Evolutionary conservation across 2,888 invertebrate genomes (phyloP).

Genomic region (Crocallis elinguaria): DNA sequence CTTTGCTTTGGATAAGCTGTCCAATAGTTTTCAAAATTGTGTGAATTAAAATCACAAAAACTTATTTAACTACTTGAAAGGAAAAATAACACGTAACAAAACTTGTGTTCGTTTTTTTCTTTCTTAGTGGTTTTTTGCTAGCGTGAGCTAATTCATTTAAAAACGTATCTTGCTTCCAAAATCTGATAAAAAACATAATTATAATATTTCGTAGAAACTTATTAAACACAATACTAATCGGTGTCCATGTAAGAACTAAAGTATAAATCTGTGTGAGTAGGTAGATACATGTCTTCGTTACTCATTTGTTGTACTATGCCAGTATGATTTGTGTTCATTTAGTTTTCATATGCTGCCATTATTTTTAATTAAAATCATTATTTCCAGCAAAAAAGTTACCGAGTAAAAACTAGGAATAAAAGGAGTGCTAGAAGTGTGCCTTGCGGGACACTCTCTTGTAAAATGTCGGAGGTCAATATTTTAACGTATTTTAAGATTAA

Average conservation of each 20-base stretch:
- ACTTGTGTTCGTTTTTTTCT: no score
- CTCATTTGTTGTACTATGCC: slow-evolving; percentile 1
- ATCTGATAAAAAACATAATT: background rate
- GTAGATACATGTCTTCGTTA: slow-evolving; percentile 10
- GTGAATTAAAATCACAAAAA: no score
- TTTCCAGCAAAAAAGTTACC: slow-evolving; percentile 12
- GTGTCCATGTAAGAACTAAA: slow-evolving; percentile 14
- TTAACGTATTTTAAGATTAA: slow-evolving; percentile 47
- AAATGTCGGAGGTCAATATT: slow-evolving; percentile 47
- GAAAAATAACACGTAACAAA: no score
- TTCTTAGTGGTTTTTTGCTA: no score
- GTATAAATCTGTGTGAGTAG: slow-evolving; percentile 2
- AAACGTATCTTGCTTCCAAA: background rate
- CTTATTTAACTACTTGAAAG: no score
- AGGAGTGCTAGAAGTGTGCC: slow-evolving; percentile 70
- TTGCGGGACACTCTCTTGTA: slow-evolving; percentile 60
- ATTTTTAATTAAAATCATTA: slow-evolving; percentile 1
- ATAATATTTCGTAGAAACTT: background rate
- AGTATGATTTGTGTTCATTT: slow-evolving; percentile 3
- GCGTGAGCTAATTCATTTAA: no score
- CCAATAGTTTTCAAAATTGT: no score
- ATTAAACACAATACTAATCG: background rate
- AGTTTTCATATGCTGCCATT: slow-evolving; percentile 12
- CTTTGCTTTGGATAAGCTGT: no score
- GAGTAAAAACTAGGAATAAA: slow-evolving; percentile 37